Evolutionary conservation across 2,797 vertebrate genomes (phyloP), one percentile per base, ranked within the genome.

Genomic region (Sebastiscus tertius): DNA sequence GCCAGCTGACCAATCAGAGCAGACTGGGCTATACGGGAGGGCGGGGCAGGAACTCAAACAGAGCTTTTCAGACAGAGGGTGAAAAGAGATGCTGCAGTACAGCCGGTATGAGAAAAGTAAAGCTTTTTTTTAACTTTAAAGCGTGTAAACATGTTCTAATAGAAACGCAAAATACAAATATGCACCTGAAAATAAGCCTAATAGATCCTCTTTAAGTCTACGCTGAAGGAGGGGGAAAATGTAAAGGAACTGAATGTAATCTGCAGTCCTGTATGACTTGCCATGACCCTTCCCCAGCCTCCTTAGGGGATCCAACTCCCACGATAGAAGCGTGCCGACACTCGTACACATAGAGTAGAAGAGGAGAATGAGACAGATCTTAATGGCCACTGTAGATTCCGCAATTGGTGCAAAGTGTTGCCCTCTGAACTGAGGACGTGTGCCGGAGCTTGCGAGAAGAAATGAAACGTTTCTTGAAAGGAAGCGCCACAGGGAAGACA

Each of bases 381-480:
- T 72, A 77, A 84, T 80, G 73, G 61, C 66, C 61, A 22, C 36
- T 54, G 31, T 69, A 10, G 42, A 75, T 71, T 74, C 64, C 22
- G 64, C 72, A 79, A 22, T 42, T 71, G 58, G 64, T 74, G 54
- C 68, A 67, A 56, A 62, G 73, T n/a, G 31, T 61, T 80, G 69
- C 42, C 73, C 77, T 86, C 52, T 79, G 86, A 83, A 59, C 77
- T 26, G 3, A 13, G 29, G 33, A 59, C 16, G 8, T 56, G 70
- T n/a, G 59, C 16, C 27, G 5, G 22, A 71, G 74, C 73, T 63
- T 24, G 65, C 29, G 33, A 52, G 22, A 65, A 61, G 61, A 84
- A 72, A 87, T 73, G 24, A 79, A 79, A 11, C 14, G 72, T 82
- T 75, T 83, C 56, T 67, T 56, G 46, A 81, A 75, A 81, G 72